A percentile compares a stretch with the other conserved stretches of the same genome.
These are phyloP conservation scores for Nyctibius bracteatus DNA, from an alignment of 2,113 vertebrate genomes.

Conservation along the genomic window DNA sequence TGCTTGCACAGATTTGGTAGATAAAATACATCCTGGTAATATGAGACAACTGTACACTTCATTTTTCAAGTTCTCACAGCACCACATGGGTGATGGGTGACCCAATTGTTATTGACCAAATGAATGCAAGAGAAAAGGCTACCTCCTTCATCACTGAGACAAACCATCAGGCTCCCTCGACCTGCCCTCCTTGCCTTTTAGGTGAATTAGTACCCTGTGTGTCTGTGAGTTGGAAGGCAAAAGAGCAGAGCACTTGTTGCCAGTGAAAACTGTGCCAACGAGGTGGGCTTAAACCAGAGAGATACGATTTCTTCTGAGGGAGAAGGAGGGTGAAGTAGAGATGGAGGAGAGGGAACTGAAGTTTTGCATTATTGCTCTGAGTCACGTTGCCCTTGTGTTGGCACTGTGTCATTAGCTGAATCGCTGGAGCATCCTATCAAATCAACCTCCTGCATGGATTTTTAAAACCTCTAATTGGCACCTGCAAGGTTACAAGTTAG, in stretches of 20 bases:
- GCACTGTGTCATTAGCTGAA: conserved; percentile 34
- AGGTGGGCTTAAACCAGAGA: background rate
- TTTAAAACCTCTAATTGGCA: conserved; percentile 37
- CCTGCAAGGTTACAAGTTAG: background rate
- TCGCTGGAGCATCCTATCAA: conserved; percentile 47
- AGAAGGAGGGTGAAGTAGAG: background rate
- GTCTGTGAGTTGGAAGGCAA: background rate
- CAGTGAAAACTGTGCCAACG: background rate
- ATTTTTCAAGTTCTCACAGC: background rate
- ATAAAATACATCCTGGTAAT: background rate
- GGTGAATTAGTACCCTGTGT: background rate
- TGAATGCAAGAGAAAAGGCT: background rate
- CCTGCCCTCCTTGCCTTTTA: background rate
- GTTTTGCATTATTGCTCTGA: background rate
- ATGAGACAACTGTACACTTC: background rate
- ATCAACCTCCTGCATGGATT: conserved; percentile 56
- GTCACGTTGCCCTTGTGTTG: fast-evolving
- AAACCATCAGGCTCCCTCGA: background rate
- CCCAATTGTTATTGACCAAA: background rate
- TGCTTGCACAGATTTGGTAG: background rate
- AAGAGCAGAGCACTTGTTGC: background rate
- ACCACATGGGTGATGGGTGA: background rate
- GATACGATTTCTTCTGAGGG: background rate
- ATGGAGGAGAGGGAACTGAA: background rate
- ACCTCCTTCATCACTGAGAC: background rate